These are phyloP conservation scores for Spondyliosoma cantharus DNA, from an alignment of 2,797 vertebrate species.

Conservation along the genomic window DNA sequence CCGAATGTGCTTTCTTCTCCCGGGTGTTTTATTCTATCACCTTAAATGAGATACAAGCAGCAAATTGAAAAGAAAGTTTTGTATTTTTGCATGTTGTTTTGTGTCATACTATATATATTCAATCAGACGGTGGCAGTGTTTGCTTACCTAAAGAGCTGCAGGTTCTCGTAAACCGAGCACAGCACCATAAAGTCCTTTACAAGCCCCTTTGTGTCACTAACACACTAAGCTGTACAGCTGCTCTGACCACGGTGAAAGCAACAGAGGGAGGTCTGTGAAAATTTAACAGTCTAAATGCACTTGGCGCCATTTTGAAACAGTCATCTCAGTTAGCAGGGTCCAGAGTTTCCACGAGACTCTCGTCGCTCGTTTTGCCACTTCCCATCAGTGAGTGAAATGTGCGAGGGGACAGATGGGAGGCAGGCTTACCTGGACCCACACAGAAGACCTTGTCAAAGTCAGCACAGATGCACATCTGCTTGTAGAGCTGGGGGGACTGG, in stretches of 20 bases:
- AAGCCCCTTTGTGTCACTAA: slow-evolving; percentile 54
- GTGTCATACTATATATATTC: slow-evolving; percentile 1
- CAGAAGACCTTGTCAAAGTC: slow-evolving; percentile 99
- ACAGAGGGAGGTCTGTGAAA: slow-evolving; percentile 60
- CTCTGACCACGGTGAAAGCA: slow-evolving; percentile 43
- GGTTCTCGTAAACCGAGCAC: slow-evolving; percentile 36
- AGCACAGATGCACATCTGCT: slow-evolving; percentile 99
- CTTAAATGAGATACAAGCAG: slow-evolving; percentile 16
- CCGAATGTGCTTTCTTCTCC: slow-evolving; percentile 10
- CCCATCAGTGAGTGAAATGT: slow-evolving; percentile 5
- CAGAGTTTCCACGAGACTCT: slow-evolving; percentile 41
- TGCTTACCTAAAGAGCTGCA: slow-evolving; percentile 23
- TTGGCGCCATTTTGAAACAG: slow-evolving; percentile 50
- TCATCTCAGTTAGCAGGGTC: slow-evolving; percentile 47
- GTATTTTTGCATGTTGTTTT: not conserved
- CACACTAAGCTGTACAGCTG: slow-evolving; percentile 29
- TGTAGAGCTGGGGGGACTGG: slow-evolving; percentile 99
- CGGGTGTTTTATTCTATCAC: slow-evolving; percentile 21
- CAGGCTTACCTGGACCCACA: slow-evolving; percentile 92
- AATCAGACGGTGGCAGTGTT: slow-evolving; percentile 62
- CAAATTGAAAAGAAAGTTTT: not conserved
- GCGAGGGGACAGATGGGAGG: slow-evolving; percentile 15
- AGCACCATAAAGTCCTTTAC: slow-evolving; percentile 62
- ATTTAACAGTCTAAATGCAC: slow-evolving; percentile 56
- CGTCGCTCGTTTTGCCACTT: slow-evolving; percentile 33